Conservation (phyloP, 2,797 vertebrate genomes). For the Urocyon cinereoargenteus region DNA sequence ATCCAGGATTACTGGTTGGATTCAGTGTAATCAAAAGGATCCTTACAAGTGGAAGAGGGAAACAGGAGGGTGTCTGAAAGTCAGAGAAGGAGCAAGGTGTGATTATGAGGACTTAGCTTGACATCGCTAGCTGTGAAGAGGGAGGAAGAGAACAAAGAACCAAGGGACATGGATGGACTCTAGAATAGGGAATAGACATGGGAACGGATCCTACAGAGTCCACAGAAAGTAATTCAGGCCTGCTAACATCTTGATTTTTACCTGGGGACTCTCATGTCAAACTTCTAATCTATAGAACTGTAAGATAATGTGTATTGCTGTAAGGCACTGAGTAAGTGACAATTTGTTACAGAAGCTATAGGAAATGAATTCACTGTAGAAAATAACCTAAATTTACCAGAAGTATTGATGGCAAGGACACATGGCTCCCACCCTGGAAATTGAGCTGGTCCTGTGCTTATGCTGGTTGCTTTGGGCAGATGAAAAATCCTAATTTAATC, state of each 20-base stretch:
- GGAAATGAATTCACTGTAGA: neutral
- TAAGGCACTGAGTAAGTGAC: neutral
- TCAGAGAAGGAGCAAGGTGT: neutral
- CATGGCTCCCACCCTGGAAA: neutral
- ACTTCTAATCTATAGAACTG: neutral
- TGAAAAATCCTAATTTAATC: neutral
- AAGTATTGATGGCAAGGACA: neutral
- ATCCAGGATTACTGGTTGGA: neutral
- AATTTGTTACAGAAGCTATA: neutral
- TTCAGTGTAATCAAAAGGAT: neutral
- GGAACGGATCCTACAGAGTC: neutral
- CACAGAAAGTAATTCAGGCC: neutral
- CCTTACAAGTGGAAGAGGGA: neutral
- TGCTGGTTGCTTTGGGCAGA: neutral
- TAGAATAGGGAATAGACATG: neutral
- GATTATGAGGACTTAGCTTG: neutral
- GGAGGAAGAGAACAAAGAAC: neutral
- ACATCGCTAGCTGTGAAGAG: neutral
- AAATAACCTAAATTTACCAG: neutral
- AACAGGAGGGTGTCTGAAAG: neutral
- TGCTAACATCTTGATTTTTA: neutral
- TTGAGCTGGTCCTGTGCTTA: neutral
- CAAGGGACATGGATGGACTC: neutral
- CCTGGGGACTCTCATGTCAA: neutral
- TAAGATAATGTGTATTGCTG: neutral